Conservation (phyloP, 2,888 invertebrate species). For the Apotomis capreana region DNA sequence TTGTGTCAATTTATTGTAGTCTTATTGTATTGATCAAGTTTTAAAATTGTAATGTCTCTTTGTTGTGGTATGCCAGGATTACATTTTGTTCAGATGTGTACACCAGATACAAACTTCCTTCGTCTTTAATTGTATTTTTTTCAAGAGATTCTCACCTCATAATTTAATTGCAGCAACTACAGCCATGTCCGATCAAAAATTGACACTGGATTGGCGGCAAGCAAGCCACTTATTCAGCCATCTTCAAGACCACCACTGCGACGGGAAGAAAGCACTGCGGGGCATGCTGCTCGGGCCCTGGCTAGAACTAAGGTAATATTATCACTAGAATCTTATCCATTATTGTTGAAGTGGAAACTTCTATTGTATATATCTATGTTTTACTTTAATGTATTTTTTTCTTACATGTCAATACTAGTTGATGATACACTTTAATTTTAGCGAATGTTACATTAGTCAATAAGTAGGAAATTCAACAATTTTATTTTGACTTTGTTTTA, state of each 20-base stretch:
- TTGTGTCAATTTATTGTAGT: background rate
- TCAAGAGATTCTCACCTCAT: background rate
- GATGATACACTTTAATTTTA: too few relatives aligned
- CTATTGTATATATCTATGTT: too few relatives aligned
- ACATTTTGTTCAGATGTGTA: too few relatives aligned
- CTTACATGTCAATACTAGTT: slow-evolving; percentile 38
- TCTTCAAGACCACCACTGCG: slow-evolving; percentile 66
- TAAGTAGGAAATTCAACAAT: too few relatives aligned
- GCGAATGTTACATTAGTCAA: too few relatives aligned
- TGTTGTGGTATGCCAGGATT: too few relatives aligned
- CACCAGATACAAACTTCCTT: too few relatives aligned
- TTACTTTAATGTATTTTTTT: background rate
- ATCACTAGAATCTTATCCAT: background rate
- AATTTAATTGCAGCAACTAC: slow-evolving; percentile 62
- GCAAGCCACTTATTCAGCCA: slow-evolving; percentile 56
- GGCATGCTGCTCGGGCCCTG: slow-evolving; percentile 65
- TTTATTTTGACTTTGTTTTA: too few relatives aligned
- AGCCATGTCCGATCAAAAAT: slow-evolving; percentile 78
- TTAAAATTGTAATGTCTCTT: too few relatives aligned
- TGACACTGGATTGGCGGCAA: slow-evolving; percentile 69
- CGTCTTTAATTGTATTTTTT: background rate
- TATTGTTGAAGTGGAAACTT: background rate
- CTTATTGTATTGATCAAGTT: too few relatives aligned
- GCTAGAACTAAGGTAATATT: slow-evolving; percentile 60
- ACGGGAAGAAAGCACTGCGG: slow-evolving; percentile 75